These are phyloP conservation scores for Poeciliopsis turneri DNA, from an alignment of 2,797 vertebrate species.

Conservation along the genomic window DNA sequence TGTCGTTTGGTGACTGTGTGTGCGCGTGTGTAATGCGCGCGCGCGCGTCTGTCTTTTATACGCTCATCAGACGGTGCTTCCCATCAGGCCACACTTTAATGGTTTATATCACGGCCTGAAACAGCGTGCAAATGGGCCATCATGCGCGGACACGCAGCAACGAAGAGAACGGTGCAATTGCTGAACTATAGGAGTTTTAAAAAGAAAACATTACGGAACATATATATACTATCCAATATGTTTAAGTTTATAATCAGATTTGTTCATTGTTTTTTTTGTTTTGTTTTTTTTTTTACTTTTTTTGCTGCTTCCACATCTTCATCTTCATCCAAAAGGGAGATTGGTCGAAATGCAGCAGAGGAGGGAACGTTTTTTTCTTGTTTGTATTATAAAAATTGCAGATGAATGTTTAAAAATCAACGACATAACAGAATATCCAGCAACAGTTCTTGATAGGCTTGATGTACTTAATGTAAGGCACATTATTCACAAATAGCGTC, in stretches of 20 bases:
- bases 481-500: neutral
- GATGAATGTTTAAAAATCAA: neutral
- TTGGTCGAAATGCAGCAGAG: neutral
- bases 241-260: neutral
- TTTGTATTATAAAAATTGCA: neutral
- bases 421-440: neutral
- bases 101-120: conserved; percentile 26
- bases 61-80: conserved; percentile 48
- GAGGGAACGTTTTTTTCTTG: neutral
- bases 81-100: conserved; percentile 50
- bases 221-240: neutral
- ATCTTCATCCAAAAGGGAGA: neutral
- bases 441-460: neutral
- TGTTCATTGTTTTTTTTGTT: too few species aligned
- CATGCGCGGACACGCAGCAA: neutral
- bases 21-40: conserved; percentile 29
- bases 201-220: neutral
- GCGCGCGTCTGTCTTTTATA: conserved; percentile 22
- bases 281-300: too few species aligned
- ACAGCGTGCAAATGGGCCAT: conserved; percentile 27
- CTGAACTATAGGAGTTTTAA: neutral
- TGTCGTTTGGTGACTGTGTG: conserved; percentile 51
- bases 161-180: neutral
- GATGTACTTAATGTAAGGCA: neutral
- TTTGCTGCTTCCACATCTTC: neutral